Evolutionary conservation across 1,140 invertebrate genomes (phyloP), one percentile per base, ranked within the genome.

Genomic region (Drosophila lacteicornis): DNA sequence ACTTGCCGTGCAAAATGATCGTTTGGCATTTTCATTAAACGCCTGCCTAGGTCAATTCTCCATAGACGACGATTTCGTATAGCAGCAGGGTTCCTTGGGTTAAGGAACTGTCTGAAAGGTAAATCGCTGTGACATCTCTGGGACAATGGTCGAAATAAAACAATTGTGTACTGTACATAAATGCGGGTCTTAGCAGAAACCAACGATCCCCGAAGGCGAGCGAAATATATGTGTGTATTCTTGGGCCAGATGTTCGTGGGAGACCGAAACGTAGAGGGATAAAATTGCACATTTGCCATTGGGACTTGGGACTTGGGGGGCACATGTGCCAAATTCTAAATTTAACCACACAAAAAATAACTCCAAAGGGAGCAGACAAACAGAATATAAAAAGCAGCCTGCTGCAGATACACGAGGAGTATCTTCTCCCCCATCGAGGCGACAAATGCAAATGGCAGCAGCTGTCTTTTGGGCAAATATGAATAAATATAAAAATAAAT

Each of bases 11-110:
- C 47, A 71, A 65, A 61, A 79, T 78, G 56, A 69, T 90, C 75
- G 50, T 79, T 88, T 88, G 84, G 73, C 84, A 87, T 88, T 88
- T 84, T 75, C 84, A 87, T 87, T 88, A 84, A 78, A 70, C 55
- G 83, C 84, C 79, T 82, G 77, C 71, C 70, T 68, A 65, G 61
- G 17, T 73, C 58, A 49, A 87, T 84, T 87, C 45, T 69, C 51
- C 66, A 57, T 75, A 75, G 80, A 56, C 62, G 17, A 80, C 47
- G 83, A 82, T 71, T 69, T 59, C 40, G 33, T 38, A 59, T 51
- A 73, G 27, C 68, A 49, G 30, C 38, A 45, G 68, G 70, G 46
- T 60, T 70, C 33, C 11, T 56, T 70, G 42, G 69, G 80, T 83
- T 83, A 70, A 74, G 49, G 59, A 80, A 83, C 83, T 69, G 61